Evolutionary conservation across 2,797 vertebrate species (phyloP), one percentile per base, ranked within the genome.

Genomic region (Neostethus bicornis): DNA sequence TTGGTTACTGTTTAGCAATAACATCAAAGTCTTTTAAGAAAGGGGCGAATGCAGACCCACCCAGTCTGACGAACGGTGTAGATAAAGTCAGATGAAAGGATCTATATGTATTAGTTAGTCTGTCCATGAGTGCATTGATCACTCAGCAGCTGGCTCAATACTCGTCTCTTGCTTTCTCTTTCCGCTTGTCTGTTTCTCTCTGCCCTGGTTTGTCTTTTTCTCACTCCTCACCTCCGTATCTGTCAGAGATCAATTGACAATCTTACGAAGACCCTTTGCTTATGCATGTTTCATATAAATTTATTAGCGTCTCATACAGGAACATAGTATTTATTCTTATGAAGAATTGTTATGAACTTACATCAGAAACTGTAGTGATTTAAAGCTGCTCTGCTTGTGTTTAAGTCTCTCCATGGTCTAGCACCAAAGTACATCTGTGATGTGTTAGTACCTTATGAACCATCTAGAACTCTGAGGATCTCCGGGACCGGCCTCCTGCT

Each of bases 111-210:
- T 85, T 82, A 66, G 70, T 71, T 54, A 71, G 76, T 80, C 61
- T 62, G 76, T 66, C 72, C 14, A 25, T 71, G 78, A 79, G 32
- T 38, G 68, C 71, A 83, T 82, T 67, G 80, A 89, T 86, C 72
- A 66, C 47, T 49, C 58, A 47, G 52, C 53, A 28, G 39, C 48
- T 37, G 11, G 66, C 71, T 86, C 78, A 43, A 58, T 81, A 74
- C 47, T 31, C 23, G 2, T 41, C 49, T 73, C 47, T 41, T 12
- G 60, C 61, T 73, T 73, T 80, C 32, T 61, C 32, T 55, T 44
- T 73, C 43, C 61, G 43, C 28, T 58, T 42, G 45, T 79, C 76
- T 68, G 28, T 66, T 68, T 77, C 32, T 29, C 19, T 51, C 41
- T 44, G 3, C 45, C 32, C 66, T 21, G 7, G 55, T 73, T 66